Evolutionary conservation across 2,888 invertebrate species (phyloP).

Genomic region (Hecatera dysodea): DNA sequence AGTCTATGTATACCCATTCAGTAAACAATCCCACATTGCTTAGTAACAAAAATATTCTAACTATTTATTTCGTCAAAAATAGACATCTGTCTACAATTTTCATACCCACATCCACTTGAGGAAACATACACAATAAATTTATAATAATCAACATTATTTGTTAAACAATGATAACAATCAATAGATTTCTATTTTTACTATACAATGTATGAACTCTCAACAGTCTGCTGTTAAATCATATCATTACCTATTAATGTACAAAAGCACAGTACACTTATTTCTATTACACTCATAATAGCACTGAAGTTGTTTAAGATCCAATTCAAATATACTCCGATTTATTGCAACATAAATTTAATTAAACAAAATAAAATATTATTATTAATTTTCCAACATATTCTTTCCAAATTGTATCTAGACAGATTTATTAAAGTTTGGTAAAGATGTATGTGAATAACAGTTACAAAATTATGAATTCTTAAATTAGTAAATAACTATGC

Average conservation of each 20-base stretch:
- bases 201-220: conserved; percentile 85
- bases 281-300: conserved; percentile 65
- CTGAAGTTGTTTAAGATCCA: conserved; percentile 54
- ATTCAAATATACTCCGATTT: conserved; percentile 43
- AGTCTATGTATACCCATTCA: conserved; percentile 82
- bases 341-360: conserved; percentile 29
- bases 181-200: conserved; percentile 86
- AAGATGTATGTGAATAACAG: conserved; percentile 30
- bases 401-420: conserved; percentile 37
- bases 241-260: conserved; percentile 73
- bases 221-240: conserved; percentile 81
- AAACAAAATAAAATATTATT: conserved; percentile 28
- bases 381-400: conserved; percentile 7
- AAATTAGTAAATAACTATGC: conserved; percentile 42
- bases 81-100: conserved; percentile 85
- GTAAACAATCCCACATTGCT: conserved; percentile 86
- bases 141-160: conserved; percentile 89
- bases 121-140: conserved; percentile 89
- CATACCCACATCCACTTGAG: conserved; percentile 85
- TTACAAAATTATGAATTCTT: conserved; percentile 28
- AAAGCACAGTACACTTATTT: conserved; percentile 75
- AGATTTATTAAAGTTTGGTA: conserved; percentile 37
- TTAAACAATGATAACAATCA: conserved; percentile 89
- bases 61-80: conserved; percentile 88
- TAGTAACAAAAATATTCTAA: conserved; percentile 88